Evolutionary conservation across 2,113 vertebrate species (phyloP).

Genomic region (Eulemur macaco): DNA sequence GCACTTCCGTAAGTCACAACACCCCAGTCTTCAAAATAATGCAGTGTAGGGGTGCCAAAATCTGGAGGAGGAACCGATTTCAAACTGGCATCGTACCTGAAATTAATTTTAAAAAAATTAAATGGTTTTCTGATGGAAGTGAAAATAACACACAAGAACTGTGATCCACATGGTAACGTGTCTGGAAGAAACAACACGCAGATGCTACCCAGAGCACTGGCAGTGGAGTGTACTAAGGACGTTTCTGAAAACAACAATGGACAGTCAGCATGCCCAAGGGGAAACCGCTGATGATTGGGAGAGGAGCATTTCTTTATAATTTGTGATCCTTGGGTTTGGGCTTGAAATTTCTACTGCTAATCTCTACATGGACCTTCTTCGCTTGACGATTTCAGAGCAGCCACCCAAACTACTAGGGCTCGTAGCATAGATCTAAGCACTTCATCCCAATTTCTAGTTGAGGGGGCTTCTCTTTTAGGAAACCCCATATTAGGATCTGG

Average conservation of each 20-base stretch:
- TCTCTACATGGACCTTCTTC: background rate
- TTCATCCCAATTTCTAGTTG: background rate
- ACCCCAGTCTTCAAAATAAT: constrained; percentile 99
- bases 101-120: constrained; percentile 14
- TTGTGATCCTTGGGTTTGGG: background rate
- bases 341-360: background rate
- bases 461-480: background rate
- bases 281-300: background rate
- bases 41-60: constrained; percentile 90
- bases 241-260: background rate
- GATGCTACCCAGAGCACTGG: background rate
- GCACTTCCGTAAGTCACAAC: constrained; percentile 96
- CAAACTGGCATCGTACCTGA: constrained; percentile 95
- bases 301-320: background rate
- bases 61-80: constrained; percentile 90
- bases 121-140: constrained; percentile 23
- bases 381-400: background rate
- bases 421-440: background rate
- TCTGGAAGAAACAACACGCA: background rate
- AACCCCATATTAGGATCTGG: background rate
- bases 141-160: background rate
- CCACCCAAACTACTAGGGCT: background rate
- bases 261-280: rapidly evolving
- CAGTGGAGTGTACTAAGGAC: rapidly evolving
- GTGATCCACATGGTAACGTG: background rate